phyloP scores from a whole-genome alignment of 2,113 vertebrate species.

The Geococcyx californianus region DNA sequence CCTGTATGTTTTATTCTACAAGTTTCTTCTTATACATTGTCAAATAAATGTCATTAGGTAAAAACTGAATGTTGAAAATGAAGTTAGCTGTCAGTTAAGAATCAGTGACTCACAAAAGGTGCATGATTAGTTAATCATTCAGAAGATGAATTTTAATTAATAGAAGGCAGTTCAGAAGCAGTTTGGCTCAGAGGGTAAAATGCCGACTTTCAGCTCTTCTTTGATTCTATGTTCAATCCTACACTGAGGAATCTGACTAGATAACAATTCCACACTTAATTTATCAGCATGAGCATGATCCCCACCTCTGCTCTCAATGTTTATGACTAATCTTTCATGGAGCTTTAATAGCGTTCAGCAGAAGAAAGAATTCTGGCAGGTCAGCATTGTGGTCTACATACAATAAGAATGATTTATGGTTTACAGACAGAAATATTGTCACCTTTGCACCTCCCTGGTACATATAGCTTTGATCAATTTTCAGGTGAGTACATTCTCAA shows the following conservation, averaged over 20 bases:
- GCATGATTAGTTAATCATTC: slow-evolving; percentile 1
- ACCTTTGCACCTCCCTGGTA: neutral
- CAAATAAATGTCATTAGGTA: slow-evolving; percentile 13
- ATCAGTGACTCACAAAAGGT: slow-evolving; percentile 11
- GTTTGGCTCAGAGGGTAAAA: neutral
- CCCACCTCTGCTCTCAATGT: neutral
- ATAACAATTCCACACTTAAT: neutral
- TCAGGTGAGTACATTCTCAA: neutral
- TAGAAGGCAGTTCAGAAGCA: neutral
- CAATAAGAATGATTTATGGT: neutral
- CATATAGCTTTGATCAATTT: neutral
- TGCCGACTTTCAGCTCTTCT: neutral
- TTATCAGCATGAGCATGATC: neutral
- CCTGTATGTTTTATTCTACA: neutral
- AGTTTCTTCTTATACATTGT: neutral
- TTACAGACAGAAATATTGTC: neutral
- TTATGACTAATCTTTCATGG: neutral
- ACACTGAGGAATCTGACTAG: neutral
- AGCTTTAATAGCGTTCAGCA: neutral
- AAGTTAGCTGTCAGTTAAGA: slow-evolving; percentile 11
- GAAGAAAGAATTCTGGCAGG: neutral
- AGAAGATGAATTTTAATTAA: slow-evolving; percentile 25
- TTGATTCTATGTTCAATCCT: slow-evolving; percentile 9
- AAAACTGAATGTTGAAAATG: slow-evolving; percentile 1
- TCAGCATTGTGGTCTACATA: neutral